These are phyloP conservation scores for Microctonus brassicae DNA, from an alignment of 2,888 invertebrate genomes.

Conservation along the genomic window DNA sequence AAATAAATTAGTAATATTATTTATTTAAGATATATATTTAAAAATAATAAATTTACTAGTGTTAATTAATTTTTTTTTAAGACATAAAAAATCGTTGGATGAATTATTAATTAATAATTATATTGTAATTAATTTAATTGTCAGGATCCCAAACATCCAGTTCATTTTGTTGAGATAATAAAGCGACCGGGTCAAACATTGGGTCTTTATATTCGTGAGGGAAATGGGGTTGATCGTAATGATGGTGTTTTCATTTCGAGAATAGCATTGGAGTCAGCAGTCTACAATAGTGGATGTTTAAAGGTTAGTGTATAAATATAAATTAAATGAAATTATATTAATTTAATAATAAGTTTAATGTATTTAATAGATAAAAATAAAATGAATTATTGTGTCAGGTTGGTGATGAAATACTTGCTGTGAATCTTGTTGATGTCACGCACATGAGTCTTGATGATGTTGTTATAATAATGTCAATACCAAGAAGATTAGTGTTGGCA, in stretches of 20 bases:
- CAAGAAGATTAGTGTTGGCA: constrained; percentile 92
- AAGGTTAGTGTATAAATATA: constrained; percentile 72
- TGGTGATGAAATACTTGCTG: constrained; percentile 98
- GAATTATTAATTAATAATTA: no score
- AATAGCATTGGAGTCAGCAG: constrained; percentile 95
- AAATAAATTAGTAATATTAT: no score
- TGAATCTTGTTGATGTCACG: constrained; percentile 97
- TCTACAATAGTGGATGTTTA: constrained; percentile 96
- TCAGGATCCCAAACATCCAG: constrained; percentile 82
- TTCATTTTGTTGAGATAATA: constrained; percentile 96
- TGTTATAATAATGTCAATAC: constrained; percentile 99
- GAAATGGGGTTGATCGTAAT: constrained; percentile 95
- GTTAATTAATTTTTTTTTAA: no score
- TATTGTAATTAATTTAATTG: constrained; percentile 31
- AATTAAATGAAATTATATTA: not conserved
- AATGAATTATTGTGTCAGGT: constrained; percentile 73
- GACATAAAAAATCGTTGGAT: no score
- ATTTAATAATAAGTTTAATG: not conserved
- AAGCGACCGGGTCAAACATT: constrained; percentile 98
- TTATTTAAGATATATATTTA: no score
- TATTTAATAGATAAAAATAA: not conserved
- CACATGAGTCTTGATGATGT: constrained; percentile 99
- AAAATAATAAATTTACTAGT: no score
- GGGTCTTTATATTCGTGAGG: constrained; percentile 97
- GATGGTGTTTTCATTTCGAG: constrained; percentile 99